phyloP scores from a whole-genome alignment of 2,113 vertebrate genomes.

The Mesembrinibis cayennensis region DNA sequence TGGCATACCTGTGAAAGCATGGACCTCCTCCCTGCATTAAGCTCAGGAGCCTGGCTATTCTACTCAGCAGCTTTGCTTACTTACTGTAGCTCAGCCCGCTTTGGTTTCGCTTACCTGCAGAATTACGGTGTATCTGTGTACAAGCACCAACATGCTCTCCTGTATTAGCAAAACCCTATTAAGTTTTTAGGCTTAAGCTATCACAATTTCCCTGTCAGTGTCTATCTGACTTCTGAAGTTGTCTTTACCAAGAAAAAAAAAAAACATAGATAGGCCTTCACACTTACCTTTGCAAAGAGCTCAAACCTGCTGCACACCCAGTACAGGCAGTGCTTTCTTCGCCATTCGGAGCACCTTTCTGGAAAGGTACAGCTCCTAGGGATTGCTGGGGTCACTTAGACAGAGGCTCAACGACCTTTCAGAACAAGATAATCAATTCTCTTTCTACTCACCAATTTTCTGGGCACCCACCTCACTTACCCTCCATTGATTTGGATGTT shows the following conservation, averaged over 20 bases:
- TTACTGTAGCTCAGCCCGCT: background rate
- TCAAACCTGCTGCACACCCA: background rate
- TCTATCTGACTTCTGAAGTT: background rate
- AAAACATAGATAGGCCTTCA: background rate
- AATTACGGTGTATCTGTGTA: background rate
- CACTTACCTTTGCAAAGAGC: background rate
- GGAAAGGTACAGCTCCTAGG: background rate
- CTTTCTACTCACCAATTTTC: background rate
- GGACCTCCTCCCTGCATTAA: background rate
- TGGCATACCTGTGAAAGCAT: background rate
- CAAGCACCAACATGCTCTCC: rapidly evolving
- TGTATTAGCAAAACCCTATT: background rate
- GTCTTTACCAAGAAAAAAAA: background rate
- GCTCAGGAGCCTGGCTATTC: background rate
- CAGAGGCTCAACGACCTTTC: background rate
- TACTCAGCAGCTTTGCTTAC: background rate
- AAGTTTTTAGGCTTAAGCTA: background rate
- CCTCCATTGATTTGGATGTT: background rate
- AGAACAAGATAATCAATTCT: background rate
- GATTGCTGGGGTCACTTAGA: background rate
- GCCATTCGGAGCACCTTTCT: rapidly evolving
- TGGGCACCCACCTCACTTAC: rapidly evolving
- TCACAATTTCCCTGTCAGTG: background rate
- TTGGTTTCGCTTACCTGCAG: background rate
- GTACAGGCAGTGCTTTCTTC: background rate